Conservation (phyloP, 2,888 invertebrate species). For the Microctonus hyperodae region DNA sequence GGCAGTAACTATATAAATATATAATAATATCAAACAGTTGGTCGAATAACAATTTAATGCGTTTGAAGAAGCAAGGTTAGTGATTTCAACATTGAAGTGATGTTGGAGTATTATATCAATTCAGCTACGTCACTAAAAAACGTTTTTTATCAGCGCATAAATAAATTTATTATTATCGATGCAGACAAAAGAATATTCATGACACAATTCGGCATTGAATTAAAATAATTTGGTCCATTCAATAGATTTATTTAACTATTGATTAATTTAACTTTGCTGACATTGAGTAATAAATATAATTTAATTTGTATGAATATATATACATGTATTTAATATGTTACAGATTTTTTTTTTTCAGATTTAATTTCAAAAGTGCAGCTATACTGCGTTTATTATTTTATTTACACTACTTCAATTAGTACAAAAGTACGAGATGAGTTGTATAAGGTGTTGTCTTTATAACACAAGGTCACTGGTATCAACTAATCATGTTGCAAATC, state of each 20-base stretch:
- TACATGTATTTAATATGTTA: background rate
- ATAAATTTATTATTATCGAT: slow-evolving; percentile 12
- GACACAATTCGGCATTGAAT: background rate
- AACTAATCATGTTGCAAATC: slow-evolving; percentile 56
- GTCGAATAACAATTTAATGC: slow-evolving; percentile 1
- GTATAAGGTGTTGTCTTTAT: slow-evolving; percentile 59
- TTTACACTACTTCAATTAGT: background rate
- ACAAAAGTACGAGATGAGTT: slow-evolving; percentile 51
- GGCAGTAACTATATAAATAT: background rate
- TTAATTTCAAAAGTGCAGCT: slow-evolving; percentile 22
- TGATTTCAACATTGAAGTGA: slow-evolving; percentile 35
- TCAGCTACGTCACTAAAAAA: slow-evolving; percentile 30
- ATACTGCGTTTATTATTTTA: background rate
- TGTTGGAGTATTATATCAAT: slow-evolving; percentile 32
- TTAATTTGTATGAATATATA: too few relatives aligned
- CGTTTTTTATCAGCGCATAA: slow-evolving; percentile 24
- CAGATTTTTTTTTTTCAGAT: slow-evolving; percentile 27
- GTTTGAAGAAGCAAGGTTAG: slow-evolving; percentile 36
- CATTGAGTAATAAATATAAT: too few relatives aligned
- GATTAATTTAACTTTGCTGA: too few relatives aligned
- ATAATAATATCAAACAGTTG: too few relatives aligned
- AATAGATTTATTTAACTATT: too few relatives aligned
- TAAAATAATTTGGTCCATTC: background rate
- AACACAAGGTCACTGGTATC: slow-evolving; percentile 57
- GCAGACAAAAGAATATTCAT: background rate